Evolutionary conservation across 2,113 vertebrate genomes (phyloP), one percentile per base, ranked within the genome.

Genomic region (Petrocephalus zakoni): DNA sequence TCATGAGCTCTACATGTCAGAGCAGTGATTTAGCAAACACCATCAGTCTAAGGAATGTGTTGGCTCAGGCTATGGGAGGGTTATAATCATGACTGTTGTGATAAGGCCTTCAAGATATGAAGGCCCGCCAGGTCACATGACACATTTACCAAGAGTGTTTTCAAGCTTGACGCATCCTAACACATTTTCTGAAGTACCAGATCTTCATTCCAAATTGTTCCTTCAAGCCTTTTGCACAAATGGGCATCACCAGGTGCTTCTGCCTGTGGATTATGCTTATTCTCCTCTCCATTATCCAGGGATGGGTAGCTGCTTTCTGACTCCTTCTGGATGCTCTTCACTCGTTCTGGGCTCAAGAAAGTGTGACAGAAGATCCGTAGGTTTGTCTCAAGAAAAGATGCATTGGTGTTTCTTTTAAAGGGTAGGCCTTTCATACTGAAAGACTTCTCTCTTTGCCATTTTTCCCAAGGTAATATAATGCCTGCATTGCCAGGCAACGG

Each of bases 401-500:
- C 5, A 8, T 19, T 53, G 68, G 10, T 13, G 46, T 25, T 8
- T 49, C 89, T 22, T 56, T 37, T 11, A 29, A 81, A 17, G 61
- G 21, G 29, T 19, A 68, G 46, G 42, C 58, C 64, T 53, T 25
- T 86, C 17, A 86, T 55, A 46, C 21, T 37, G 86, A 52, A 88
- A 72, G 34, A 55, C 68, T 22, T 4, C 51, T 86, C 86, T 87
- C 25, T 82, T 88, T 89, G 85, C 78, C 64, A 25, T 53, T 53
- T 85, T 34, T 47, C 64, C 34, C 75, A 46, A 46, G 75, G 22
- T 51, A 52, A 86, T 21, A 56, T 42, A 86, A 88, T 82, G 83
- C 37, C 42, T 53, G 86, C 89, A 88, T 92, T 92, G 90, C 91
- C 89, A 84, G 88, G 91, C 90, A 91, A 92, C 91, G 13, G 22